phyloP scores from a whole-genome alignment of 2,888 invertebrate species.

The Conus canariensis region DNA sequence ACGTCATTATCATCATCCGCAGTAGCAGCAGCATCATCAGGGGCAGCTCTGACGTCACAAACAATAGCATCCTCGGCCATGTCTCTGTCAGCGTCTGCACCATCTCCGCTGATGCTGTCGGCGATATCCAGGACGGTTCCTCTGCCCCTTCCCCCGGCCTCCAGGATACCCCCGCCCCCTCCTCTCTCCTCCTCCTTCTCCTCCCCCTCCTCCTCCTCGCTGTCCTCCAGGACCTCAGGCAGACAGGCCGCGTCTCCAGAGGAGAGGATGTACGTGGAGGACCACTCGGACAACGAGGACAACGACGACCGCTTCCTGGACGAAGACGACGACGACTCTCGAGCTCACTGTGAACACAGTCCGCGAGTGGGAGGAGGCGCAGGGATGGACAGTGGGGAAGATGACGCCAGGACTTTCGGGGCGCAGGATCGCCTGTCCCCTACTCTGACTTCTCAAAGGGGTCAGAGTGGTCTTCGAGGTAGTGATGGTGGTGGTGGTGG shows the following conservation, averaged over 20 bases:
- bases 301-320: conserved; percentile 28
- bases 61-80: not conserved
- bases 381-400: conserved; percentile 44
- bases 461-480: not conserved
- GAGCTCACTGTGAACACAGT: conserved; percentile 47
- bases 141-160: not conserved
- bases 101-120: conserved; percentile 15
- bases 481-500: not conserved
- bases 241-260: not conserved
- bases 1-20: not conserved
- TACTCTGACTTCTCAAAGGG: not conserved
- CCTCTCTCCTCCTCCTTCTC: conserved; percentile 19
- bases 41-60: not conserved
- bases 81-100: not conserved
- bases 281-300: conserved; percentile 18
- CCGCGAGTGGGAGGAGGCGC: conserved; percentile 44
- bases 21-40: not conserved
- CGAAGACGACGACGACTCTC: conserved; percentile 37
- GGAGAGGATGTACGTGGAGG: conserved; percentile 31
- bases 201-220: not conserved
- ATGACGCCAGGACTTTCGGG: conserved; percentile 23
- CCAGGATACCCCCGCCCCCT: conserved; percentile 32
- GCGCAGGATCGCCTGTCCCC: conserved; percentile 35
- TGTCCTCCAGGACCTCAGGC: not conserved
- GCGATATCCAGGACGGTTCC: conserved; percentile 20